Base-by-base conservation (phyloP, 2,797 vertebrate species). In the Myripristis jacobus region DNA sequence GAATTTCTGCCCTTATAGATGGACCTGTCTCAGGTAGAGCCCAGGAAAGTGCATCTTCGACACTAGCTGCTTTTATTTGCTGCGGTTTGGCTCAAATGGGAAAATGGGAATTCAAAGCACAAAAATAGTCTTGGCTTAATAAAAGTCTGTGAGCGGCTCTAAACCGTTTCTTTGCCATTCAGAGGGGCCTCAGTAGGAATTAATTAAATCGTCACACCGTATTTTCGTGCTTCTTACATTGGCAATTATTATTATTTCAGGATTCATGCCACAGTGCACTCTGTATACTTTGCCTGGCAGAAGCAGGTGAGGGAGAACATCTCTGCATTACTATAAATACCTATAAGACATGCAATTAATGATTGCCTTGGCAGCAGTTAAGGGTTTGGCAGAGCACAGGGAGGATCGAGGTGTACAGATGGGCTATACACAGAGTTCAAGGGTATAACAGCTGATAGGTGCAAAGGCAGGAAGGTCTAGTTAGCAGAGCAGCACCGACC, bases 361-460 rank as follows among this genome's bases (percentile, higher is more conserved):
- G 70, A 86, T 83, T 74, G 80, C 70, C 66, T 58, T 16, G 59
- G 75, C 71, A 80, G 80, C 48, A 75, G 78, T 63, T 47, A 54
- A 86, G 75, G 36, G 75, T 75, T 54, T 51, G 27, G 77, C 76
- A 76, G 79, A 60, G 64, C 68, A 34, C 67, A 66, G 75, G 70
- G 64, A 62, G 66, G 52, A 77, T 71, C 52, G 58, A 68, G 54
- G 51, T 66, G 80, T 81, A 55, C 85, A 86, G 82, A 88, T 88
- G 87, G 83, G 75, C 82, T 61, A 31, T 77, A 50, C 83, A 77
- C 67, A 55, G 51, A 73, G 84, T 81, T 90, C 87, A 91, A 89
- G 81, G 87, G 69, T 83, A 85, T 48, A 77, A 71, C 85, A 81
- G 71, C 78, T 78, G 86, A 82, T 84, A 77, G 66, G 75, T 73